Base-by-base conservation (phyloP, 2,888 invertebrate species). In the Amorpha juglandis region DNA sequence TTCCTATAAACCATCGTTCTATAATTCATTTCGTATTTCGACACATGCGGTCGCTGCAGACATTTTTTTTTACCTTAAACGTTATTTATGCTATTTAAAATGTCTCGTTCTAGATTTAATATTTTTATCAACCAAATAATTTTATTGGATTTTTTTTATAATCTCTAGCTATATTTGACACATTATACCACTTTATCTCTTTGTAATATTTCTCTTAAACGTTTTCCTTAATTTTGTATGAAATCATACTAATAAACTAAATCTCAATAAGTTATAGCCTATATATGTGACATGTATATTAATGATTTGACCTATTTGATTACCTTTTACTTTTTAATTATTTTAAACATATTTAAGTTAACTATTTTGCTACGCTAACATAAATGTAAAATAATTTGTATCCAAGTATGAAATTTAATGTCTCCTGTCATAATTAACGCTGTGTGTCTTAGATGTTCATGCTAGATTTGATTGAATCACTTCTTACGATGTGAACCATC, bases 401-500 rank as follows among this genome's bases (percentile, higher is more conserved):
- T 81, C 68, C 68, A n/a, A n/a, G n/a, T 81, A 71, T 71, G 67
- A 76, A 77, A 71, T 78, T 77, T 71, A 71, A 71, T 72, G 74
- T 72, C 78, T 78, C 74, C 71, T 71, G 73, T 69, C 73, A 72
- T 76, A 73, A 78, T 71, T 73, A 77, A 80, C 74, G 77, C 77
- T 77, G 70, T 67, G 70, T 27, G 33, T 21, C 0, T 12, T 45
- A 14, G 2, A 51, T 66, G 65, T 33, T 66, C n/a, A 63, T 68
- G 53, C 52, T 51, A 9, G 7, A 68, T 62, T 8, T 38, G 38
- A 38, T 7, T 38, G 9, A 38, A 27, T 27, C 0, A 38, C 38
- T 38, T 7, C 38, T 9, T 1, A 9, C 38, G 38, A 38, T 38
- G 2, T 38, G 38, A 38, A 38, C 1, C 38, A 6, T 38, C 38